Percentiles rank a stretch among this genome's conserved stretches.
These are phyloP conservation scores for Addax nasomaculatus DNA, from an alignment of 2,113 vertebrate genomes.

Conservation along the genomic window DNA sequence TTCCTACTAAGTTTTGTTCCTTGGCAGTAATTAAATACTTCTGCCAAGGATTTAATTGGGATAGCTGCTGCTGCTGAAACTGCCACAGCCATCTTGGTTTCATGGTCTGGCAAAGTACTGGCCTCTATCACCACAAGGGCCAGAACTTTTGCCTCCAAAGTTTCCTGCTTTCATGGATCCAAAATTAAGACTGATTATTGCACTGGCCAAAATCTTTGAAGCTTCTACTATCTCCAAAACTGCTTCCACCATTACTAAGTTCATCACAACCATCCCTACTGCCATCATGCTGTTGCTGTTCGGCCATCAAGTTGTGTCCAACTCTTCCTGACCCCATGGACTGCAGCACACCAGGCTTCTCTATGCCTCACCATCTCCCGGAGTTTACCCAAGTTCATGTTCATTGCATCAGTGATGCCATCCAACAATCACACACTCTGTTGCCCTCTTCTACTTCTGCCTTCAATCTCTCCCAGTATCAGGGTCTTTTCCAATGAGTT, in stretches of 20 bases:
- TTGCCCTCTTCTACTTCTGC: background rate
- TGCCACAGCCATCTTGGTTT: background rate
- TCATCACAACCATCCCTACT: background rate
- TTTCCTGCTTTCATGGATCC: background rate
- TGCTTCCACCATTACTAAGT: background rate
- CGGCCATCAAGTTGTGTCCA: background rate
- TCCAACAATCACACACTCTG: background rate
- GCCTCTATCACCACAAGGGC: background rate
- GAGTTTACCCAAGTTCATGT: background rate
- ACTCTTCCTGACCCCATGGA: background rate
- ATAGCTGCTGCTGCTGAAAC: background rate
- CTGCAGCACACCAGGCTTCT: background rate
- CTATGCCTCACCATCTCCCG: background rate
- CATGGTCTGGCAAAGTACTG: background rate
- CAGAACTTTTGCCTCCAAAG: background rate
- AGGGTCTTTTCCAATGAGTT: background rate
- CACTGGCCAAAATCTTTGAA: background rate
- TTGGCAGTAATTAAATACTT: slow-evolving; percentile 71
- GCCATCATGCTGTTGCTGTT: background rate
- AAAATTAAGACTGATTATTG: background rate
- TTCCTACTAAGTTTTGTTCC: slow-evolving; percentile 92
- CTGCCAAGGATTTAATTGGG: background rate
- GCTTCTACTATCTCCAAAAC: background rate
- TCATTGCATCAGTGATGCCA: background rate
- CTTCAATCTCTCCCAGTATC: background rate